Percentiles rank a stretch among this genome's conserved stretches.
Conservation (phyloP, 2,113 vertebrate species). For the Tachysurus fulvidraco region DNA sequence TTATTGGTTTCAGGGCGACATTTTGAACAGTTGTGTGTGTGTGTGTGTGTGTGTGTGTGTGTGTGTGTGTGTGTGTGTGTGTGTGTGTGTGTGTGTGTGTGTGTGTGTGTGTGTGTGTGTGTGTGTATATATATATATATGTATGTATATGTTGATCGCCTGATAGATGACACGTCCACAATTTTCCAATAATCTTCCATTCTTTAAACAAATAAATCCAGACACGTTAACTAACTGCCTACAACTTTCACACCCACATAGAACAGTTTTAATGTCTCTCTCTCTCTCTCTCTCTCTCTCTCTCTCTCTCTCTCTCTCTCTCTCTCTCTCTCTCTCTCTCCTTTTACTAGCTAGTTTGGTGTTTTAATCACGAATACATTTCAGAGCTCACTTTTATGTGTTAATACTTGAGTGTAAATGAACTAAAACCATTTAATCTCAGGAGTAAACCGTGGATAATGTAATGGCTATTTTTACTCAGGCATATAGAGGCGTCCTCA, state of each 20-base stretch:
- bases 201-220: not conserved
- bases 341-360: not conserved
- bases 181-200: not conserved
- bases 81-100: too few species aligned
- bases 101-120: too few species aligned
- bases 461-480: constrained; percentile 16
- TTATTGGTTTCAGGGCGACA: not conserved
- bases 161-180: not conserved
- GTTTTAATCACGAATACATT: not conserved
- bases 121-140: too few species aligned
- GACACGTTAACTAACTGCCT: too few species aligned
- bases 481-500: constrained; percentile 43
- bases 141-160: not conserved
- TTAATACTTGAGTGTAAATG: too few species aligned
- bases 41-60: not conserved
- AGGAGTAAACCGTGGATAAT: not conserved
- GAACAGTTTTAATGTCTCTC: not conserved
- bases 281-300: not conserved
- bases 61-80: too few species aligned
- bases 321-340: too few species aligned
- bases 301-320: not conserved
- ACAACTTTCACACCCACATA: not conserved
- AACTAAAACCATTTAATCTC: not conserved
- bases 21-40: not conserved
- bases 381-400: not conserved